Evolutionary conservation across 2,888 invertebrate species (phyloP), one percentile per base, ranked within the genome.

Genomic region (Drosophila mercatorum): DNA sequence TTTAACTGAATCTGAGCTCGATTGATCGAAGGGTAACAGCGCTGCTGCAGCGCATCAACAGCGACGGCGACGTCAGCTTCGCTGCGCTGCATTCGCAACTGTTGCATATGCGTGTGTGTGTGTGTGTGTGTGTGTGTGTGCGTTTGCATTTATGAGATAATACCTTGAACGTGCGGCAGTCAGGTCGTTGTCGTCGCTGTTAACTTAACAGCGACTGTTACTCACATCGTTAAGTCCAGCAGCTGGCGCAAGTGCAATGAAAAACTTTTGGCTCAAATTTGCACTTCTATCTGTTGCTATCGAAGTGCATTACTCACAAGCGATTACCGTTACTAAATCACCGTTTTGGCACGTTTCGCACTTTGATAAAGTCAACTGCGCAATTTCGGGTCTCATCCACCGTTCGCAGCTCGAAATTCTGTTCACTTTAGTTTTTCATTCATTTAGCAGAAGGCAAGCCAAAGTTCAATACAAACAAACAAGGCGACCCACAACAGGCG

Each of bases 81-180:
- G 63, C 70, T 63, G 67, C 66, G 65, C 72, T 72, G 72, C 71
- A 68, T 56, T 63, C 60, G 61, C 89, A 86, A 87, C 88, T 79
- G 89, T 84, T 88, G 82, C 86, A 74, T 31, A 75, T 67, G 71
- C 60, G 49, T 52, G 34, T 52, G 44, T 36, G 34, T 52, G 44
- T 40, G 34, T 22, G 22, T 22, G 22, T 31, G 44, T 28, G 26
- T 60, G 63, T 65, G 58, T 55, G 47, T 55, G 59, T 46, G 68
- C 59, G 22, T 55, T 52, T 72, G 67, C 80, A 62, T 73, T 72
- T 87, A 80, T 89, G 87, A 86, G 87, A 87, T 87, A 87, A 89
- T 87, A 89, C 87, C 87, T 87, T 87, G 87, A 90, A 89, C 86
- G 88, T 86, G 87, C 87, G 89, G 78, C 87, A 86, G 80, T 65